These are phyloP conservation scores for Protodeltote pygarga DNA, from an alignment of 2,888 invertebrate genomes.

Conservation along the genomic window DNA sequence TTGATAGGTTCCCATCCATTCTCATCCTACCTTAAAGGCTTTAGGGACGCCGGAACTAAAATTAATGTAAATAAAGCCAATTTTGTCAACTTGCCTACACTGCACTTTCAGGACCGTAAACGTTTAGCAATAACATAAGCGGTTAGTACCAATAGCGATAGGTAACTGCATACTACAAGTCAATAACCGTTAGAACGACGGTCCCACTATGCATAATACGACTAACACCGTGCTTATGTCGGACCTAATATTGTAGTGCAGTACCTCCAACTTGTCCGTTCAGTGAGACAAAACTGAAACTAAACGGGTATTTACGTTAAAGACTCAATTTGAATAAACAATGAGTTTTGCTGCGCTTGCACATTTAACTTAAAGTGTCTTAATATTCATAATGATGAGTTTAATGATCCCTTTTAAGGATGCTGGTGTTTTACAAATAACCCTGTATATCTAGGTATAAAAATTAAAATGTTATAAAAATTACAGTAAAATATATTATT, in stretches of 20 bases:
- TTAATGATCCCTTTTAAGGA: too few relatives aligned
- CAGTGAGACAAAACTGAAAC: too few relatives aligned
- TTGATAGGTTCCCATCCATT: background rate
- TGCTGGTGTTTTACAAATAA: too few relatives aligned
- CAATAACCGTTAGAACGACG: constrained; percentile 49
- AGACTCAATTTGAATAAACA: too few relatives aligned
- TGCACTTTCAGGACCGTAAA: constrained; percentile 20
- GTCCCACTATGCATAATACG: constrained; percentile 42
- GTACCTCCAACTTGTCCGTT: too few relatives aligned
- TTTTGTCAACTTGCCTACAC: constrained; percentile 13
- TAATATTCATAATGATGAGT: too few relatives aligned
- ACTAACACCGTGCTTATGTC: constrained; percentile 24
- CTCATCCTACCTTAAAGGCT: background rate
- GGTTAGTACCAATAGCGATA: constrained; percentile 46
- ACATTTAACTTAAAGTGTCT: background rate
- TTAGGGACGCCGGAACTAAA: constrained; percentile 6
- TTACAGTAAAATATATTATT: too few relatives aligned
- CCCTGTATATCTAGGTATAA: too few relatives aligned
- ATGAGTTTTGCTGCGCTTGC: too few relatives aligned
- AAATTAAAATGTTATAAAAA: too few relatives aligned
- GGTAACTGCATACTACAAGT: constrained; percentile 46
- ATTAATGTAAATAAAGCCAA: constrained; percentile 12
- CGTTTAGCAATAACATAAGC: constrained; percentile 43
- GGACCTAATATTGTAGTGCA: too few relatives aligned
- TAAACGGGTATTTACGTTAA: too few relatives aligned